Percentiles rank a stretch among this genome's conserved stretches.
phyloP scores from a whole-genome alignment of 2,113 vertebrate genomes.

The Pyrgilauda ruficollis region DNA sequence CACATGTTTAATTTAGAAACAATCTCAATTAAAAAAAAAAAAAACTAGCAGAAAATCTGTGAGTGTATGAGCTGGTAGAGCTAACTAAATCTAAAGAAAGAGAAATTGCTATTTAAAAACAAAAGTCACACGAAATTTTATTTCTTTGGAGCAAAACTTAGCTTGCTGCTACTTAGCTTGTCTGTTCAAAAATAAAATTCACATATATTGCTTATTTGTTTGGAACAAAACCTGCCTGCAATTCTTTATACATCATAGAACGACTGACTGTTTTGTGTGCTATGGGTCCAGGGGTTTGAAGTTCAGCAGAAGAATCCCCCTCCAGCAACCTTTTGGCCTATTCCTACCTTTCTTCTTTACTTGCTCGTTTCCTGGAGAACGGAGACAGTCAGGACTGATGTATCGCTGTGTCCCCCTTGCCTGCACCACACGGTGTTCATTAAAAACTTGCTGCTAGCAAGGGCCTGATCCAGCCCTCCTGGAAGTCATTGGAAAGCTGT shows the following conservation, averaged over 20 bases:
- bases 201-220: not conserved
- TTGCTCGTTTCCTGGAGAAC: not conserved
- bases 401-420: not conserved
- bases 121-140: not conserved
- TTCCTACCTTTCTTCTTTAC: conserved; percentile 15
- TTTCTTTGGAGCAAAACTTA: not conserved
- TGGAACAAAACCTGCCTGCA: not conserved
- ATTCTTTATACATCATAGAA: not conserved
- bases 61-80: not conserved
- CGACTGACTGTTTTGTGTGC: fast-evolving
- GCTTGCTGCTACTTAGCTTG: not conserved
- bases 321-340: not conserved
- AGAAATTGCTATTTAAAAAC: not conserved
- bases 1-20: not conserved
- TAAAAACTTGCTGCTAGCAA: conserved; percentile 56
- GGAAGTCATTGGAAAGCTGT: conserved; percentile 53
- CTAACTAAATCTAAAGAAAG: not conserved
- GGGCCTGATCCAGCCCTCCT: conserved; percentile 50
- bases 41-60: not conserved
- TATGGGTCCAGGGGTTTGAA: not conserved
- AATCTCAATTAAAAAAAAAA: not conserved
- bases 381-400: conserved; percentile 22
- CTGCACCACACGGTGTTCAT: conserved; percentile 26
- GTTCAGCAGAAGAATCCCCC: not conserved
- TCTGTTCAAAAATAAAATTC: not conserved